Percentiles rank a stretch among this genome's conserved stretches.
These are phyloP conservation scores for Penelope pileata DNA, from an alignment of 2,113 vertebrate species.

Conservation along the genomic window DNA sequence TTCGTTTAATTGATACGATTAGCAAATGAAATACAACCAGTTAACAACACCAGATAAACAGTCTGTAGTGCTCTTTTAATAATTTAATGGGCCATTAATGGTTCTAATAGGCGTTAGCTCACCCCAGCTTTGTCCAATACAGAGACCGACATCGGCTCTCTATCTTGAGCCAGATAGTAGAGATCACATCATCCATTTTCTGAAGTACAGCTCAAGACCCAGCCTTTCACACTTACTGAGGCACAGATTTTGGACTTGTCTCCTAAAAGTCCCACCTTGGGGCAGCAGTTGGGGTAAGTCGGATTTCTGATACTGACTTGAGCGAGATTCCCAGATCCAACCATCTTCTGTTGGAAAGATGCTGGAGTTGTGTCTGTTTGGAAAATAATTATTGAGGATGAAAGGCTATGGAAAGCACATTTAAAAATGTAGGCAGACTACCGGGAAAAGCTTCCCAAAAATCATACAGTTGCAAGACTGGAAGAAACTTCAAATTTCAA, in stretches of 20 bases:
- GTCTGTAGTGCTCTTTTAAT: neutral
- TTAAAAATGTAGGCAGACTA: neutral
- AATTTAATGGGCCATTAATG: neutral
- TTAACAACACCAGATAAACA: neutral
- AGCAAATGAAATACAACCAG: neutral
- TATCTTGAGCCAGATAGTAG: neutral
- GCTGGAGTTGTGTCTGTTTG: neutral
- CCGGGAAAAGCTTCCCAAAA: neutral
- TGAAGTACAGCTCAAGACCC: neutral
- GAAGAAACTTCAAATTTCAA: neutral
- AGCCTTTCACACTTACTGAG: neutral
- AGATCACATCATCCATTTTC: neutral
- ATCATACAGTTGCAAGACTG: neutral
- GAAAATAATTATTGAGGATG: neutral
- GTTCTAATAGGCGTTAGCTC: neutral
- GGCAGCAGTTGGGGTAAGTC: neutral
- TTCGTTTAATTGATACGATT: neutral
- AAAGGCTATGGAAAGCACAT: neutral
- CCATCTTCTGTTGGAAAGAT: neutral
- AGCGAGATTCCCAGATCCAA: neutral
- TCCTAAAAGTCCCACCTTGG: neutral
- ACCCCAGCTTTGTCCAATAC: neutral
- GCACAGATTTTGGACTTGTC: neutral
- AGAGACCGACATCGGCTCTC: neutral
- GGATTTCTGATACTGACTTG: neutral